phyloP scores from a whole-genome alignment of 2,888 invertebrate genomes.

The Tenthredo mesomela region DNA sequence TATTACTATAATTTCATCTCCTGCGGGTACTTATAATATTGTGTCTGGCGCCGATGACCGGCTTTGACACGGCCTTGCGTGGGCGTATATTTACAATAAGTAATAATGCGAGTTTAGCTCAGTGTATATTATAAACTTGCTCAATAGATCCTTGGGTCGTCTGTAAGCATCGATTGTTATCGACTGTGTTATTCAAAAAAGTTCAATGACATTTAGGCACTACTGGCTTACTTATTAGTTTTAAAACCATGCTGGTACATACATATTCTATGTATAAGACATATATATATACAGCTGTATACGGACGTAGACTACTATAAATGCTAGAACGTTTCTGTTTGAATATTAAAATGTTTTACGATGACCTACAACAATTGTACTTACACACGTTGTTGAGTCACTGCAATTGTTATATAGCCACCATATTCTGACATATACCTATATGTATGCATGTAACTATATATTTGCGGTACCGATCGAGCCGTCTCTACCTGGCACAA shows the following conservation, averaged over 20 bases:
- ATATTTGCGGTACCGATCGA: constrained; percentile 21
- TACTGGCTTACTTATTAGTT: constrained; percentile 28
- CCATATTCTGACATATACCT: not conserved
- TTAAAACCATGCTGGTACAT: not conserved
- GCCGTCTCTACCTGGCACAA: constrained; percentile 40
- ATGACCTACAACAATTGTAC: constrained; percentile 43
- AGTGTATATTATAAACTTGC: not conserved
- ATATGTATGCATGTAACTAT: not conserved
- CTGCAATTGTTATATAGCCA: not conserved
- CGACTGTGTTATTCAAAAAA: constrained; percentile 12
- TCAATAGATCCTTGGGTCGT: constrained; percentile 32
- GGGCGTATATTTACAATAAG: constrained; percentile 19
- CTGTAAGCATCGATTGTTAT: constrained; percentile 29
- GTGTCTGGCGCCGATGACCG: constrained; percentile 17
- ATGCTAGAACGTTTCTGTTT: not conserved
- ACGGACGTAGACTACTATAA: not conserved
- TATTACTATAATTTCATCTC: not conserved
- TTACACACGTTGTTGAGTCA: constrained; percentile 12
- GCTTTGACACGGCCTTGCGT: constrained; percentile 35
- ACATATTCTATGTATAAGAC: not conserved
- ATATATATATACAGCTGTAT: constrained; percentile 9
- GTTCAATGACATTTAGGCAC: constrained; percentile 33
- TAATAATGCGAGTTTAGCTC: not conserved
- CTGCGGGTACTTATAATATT: not conserved
- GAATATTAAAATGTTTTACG: constrained; percentile 46